A percentile compares a stretch with the other conserved stretches of the same genome.
phyloP scores from a whole-genome alignment of 2,888 invertebrate genomes.

The Magallana nippona region DNA sequence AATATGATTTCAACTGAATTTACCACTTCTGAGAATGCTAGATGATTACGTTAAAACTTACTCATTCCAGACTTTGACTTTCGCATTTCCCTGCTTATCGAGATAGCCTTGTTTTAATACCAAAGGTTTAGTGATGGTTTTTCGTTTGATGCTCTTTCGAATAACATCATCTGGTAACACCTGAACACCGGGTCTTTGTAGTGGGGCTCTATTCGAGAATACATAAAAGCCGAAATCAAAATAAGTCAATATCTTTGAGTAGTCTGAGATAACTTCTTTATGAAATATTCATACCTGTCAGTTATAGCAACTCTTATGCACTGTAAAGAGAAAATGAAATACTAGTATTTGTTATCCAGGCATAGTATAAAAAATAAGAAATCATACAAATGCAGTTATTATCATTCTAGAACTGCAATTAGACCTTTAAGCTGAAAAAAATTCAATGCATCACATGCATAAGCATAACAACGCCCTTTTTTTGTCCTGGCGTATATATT shows the following conservation, averaged over 20 bases:
- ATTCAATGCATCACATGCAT: too few relatives aligned
- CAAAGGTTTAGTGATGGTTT: neutral
- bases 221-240: neutral
- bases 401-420: too few relatives aligned
- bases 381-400: too few relatives aligned
- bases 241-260: too few relatives aligned
- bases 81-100: constrained; percentile 70
- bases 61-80: constrained; percentile 70
- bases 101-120: constrained; percentile 66
- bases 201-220: too few relatives aligned
- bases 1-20: too few relatives aligned
- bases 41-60: constrained; percentile 42
- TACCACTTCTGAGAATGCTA: neutral
- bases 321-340: neutral
- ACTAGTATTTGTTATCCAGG: neutral
- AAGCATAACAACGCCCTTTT: too few relatives aligned
- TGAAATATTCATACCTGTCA: neutral
- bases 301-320: constrained; percentile 3
- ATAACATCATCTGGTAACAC: neutral
- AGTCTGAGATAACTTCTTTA: neutral
- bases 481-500: too few relatives aligned
- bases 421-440: too few relatives aligned
- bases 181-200: neutral
- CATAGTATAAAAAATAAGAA: neutral
- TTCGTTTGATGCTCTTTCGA: neutral